Conservation (phyloP, 1,140 invertebrate genomes). For the Bactericera cockerelli region DNA sequence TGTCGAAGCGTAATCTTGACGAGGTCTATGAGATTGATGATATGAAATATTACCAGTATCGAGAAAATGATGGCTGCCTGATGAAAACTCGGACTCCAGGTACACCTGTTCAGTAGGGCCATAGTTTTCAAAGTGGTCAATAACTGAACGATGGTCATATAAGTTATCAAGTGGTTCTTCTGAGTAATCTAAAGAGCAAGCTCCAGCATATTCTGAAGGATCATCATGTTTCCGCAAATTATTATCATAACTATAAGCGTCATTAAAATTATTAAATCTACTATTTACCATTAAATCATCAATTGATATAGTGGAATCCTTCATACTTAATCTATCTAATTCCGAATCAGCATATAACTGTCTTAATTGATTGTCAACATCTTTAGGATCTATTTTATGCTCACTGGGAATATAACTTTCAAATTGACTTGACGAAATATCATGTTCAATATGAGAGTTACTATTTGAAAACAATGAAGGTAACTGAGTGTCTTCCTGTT, state of each 20-base stretch:
- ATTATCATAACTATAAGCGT: background rate
- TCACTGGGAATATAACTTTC: background rate
- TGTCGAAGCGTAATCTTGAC: background rate
- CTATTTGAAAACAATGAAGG: constrained; percentile 53
- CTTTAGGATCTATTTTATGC: constrained; percentile 35
- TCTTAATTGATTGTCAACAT: constrained; percentile 50
- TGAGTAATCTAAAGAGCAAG: background rate
- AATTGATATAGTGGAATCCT: constrained; percentile 13
- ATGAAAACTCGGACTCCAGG: background rate
- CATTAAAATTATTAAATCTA: background rate
- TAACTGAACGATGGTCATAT: constrained; percentile 1
- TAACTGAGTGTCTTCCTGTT: constrained; percentile 38
- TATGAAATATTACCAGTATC: background rate
- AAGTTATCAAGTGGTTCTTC: background rate
- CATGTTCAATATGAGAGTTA: constrained; percentile 29
- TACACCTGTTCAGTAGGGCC: background rate
- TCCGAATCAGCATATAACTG: constrained; percentile 47
- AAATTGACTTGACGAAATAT: constrained; percentile 9
- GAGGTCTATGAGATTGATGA: background rate
- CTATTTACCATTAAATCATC: constrained; percentile 9
- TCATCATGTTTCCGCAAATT: background rate
- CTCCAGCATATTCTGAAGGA: background rate
- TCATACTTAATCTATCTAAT: constrained; percentile 54
- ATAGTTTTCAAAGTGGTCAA: background rate
- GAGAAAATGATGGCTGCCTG: background rate